Evolutionary conservation across 64 coral and sea anemone species (phyloP).

Genomic region (Cladopsammia gracilis): DNA sequence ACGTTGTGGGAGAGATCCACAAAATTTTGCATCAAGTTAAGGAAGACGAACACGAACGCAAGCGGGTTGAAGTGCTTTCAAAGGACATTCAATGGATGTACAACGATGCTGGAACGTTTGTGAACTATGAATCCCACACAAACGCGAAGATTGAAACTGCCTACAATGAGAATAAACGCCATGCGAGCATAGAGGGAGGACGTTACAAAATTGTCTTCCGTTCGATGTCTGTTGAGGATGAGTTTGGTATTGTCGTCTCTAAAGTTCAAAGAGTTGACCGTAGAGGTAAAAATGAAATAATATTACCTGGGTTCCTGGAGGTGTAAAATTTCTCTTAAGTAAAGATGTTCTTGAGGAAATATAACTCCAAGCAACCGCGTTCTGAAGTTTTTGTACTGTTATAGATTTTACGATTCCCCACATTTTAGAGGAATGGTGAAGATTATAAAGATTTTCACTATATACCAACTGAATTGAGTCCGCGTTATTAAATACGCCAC

Average conservation of each 20-base stretch:
- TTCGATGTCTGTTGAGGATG: background rate
- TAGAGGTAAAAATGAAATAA: background rate
- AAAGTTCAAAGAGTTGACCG: background rate
- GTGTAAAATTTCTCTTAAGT: no score
- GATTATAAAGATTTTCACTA: no score
- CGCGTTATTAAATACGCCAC: no score
- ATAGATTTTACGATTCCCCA: no score
- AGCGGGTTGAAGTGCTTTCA: constrained; percentile 48
- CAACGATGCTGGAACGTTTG: background rate
- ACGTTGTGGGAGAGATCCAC: constrained; percentile 43
- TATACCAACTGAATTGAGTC: no score
- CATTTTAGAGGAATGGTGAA: no score
- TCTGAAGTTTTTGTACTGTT: no score
- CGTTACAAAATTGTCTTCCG: constrained; percentile 19
- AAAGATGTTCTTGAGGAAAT: no score
- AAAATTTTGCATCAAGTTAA: constrained; percentile 49
- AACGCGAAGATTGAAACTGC: constrained; percentile 80
- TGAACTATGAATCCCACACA: background rate
- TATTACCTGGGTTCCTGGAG: background rate
- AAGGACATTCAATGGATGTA: constrained; percentile 71
- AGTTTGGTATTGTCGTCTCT: background rate
- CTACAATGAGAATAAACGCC: background rate
- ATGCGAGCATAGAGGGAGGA: background rate
- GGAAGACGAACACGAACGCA: constrained; percentile 44
- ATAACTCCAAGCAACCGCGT: no score